Base-by-base conservation (phyloP, 2,888 invertebrate species). In the Ellobium chinense region DNA sequence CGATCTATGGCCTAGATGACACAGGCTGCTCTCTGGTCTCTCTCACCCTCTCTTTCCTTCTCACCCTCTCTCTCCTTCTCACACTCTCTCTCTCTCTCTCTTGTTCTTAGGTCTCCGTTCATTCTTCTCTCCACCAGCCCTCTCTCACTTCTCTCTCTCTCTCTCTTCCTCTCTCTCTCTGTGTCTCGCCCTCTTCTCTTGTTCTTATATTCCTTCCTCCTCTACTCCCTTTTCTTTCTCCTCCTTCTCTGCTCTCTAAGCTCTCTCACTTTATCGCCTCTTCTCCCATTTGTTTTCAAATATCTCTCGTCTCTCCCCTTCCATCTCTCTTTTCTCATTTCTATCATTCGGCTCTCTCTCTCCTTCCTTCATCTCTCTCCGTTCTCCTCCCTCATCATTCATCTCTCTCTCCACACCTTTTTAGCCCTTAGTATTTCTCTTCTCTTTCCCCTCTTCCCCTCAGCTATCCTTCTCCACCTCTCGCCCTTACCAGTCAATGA, bases 1-100 rank as follows among this genome's bases (percentile, higher is more conserved):
- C n/a, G n/a, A n/a, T n/a, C n/a, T n/a, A n/a, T n/a, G n/a, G n/a
- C n/a, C n/a, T n/a, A n/a, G n/a, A n/a, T n/a, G n/a, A n/a, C n/a
- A n/a, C n/a, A n/a, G n/a, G n/a, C 80, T 73, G 27, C 29, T 27
- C 70, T 29, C 69, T 58, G 36, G 69, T 62, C 37, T 74, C 66
- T 73, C 46, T 18, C 46, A 46, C 46, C 9, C 46, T 7, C 46
- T 12, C 46, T 7, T 7, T 18, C 46, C 46, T 18, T 46, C 46
- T n/a, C n/a, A n/a, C n/a, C n/a, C 7, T 46, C 46, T 46, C 46
- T 46, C 46, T 46, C 46, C 18, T 18, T 46, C 46, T 46, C 46
- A 46, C 46, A 46, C 46, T 12, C 46, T 12, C 46, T 12, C 56
- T 27, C 70, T 36, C 58, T 62, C 72, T 72, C 72, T 62, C 21